Evolutionary conservation across 2,888 invertebrate species (phyloP).

Genomic region (Hartigia nigra): DNA sequence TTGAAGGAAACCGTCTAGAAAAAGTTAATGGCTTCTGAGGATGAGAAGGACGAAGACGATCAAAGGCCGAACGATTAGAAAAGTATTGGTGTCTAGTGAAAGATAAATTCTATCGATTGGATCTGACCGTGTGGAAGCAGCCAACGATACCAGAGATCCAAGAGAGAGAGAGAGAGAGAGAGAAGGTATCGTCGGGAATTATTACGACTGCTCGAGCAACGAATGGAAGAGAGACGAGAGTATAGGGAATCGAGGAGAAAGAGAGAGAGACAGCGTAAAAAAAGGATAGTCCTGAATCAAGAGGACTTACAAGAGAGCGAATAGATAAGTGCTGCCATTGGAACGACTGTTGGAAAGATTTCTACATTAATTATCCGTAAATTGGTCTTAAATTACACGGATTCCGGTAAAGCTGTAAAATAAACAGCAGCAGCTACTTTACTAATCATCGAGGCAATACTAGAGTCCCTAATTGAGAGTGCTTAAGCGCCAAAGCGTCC

Average conservation of each 20-base stretch:
- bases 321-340: background rate
- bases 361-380: background rate
- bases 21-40: background rate
- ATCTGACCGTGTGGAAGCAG: slow-evolving; percentile 14
- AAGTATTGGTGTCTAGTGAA: background rate
- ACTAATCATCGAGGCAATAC: background rate
- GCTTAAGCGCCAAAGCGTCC: background rate
- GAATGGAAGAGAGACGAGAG: slow-evolving; percentile 20
- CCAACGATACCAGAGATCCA: background rate
- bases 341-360: background rate
- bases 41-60: background rate
- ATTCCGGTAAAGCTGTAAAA: background rate
- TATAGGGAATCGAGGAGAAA: slow-evolving; percentile 22
- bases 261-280: background rate
- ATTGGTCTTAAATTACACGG: slow-evolving; percentile 3
- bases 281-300: background rate
- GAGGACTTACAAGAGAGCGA: background rate
- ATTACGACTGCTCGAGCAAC: slow-evolving; percentile 15
- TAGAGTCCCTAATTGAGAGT: background rate
- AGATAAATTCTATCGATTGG: slow-evolving; percentile 24
- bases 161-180: background rate
- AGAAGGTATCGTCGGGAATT: background rate
- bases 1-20: slow-evolving; percentile 28
- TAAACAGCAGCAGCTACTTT: background rate
- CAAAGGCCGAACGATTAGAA: background rate